A percentile compares a stretch with the other conserved stretches of the same genome.
phyloP scores from a whole-genome alignment of 2,888 invertebrate genomes.

The Nineta flava region DNA sequence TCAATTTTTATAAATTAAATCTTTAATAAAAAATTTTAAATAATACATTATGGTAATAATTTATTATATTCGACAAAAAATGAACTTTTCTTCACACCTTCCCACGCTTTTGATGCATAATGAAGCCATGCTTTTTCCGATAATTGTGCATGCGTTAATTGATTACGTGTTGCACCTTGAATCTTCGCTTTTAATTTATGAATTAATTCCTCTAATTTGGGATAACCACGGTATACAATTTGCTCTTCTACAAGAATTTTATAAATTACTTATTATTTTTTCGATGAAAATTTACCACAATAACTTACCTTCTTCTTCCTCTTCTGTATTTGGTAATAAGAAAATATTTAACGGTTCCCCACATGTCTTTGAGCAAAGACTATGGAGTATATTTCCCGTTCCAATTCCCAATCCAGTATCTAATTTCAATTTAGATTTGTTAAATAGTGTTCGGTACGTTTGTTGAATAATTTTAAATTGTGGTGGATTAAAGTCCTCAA shows the following conservation, averaged over 20 bases:
- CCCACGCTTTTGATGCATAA: constrained; percentile 70
- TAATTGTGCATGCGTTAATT: constrained; percentile 53
- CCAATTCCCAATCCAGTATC: constrained; percentile 48
- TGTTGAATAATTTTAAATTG: constrained; percentile 44
- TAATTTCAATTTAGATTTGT: constrained; percentile 45
- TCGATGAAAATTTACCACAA: background rate
- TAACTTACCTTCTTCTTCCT: background rate
- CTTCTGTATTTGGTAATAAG: constrained; percentile 40
- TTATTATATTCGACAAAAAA: constrained; percentile 73
- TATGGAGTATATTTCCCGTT: constrained; percentile 29
- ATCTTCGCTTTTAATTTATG: constrained; percentile 51
- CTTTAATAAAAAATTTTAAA: constrained; percentile 1
- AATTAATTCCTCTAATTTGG: constrained; percentile 45
- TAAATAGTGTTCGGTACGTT: constrained; percentile 36
- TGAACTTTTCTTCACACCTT: constrained; percentile 67
- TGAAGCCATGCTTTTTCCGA: constrained; percentile 75
- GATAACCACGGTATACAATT: constrained; percentile 41
- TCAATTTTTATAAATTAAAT: background rate
- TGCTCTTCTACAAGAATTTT: constrained; percentile 28
- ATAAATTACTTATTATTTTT: background rate
- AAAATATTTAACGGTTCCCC: constrained; percentile 52
- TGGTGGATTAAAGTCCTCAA: constrained; percentile 52
- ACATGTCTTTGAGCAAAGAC: constrained; percentile 35
- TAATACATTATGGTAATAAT: constrained; percentile 38
- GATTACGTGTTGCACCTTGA: constrained; percentile 48